Evolutionary conservation across 2,797 vertebrate genomes (phyloP), one percentile per base, ranked within the genome.

Genomic region (Apogon talboti): DNA sequence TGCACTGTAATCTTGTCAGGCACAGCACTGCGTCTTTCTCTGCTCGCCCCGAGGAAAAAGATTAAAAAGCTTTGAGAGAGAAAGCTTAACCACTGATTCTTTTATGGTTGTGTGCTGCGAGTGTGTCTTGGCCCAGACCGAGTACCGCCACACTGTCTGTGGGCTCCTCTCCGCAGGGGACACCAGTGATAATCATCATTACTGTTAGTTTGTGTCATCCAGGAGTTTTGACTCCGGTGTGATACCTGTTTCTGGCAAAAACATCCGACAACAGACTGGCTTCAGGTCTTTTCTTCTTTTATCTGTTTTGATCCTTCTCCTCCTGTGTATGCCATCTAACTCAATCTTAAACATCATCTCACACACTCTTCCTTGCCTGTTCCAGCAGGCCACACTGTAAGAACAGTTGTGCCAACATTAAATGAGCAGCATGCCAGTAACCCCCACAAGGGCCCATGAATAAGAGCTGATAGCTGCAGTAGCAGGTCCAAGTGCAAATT

Each of bases 1-100:
- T 68, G 78, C 70, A 82, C 82, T 76, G 73, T 87, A 87, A 89
- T 87, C 84, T 85, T 77, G 81, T 81, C 78, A 89, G 76, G 78
- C 78, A 74, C 83, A 87, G 81, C 80, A 72, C 72, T 79, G 79
- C 59, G 71, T 86, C 78, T 86, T 88, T 89, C 78, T 82, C 78
- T 73, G 82, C 71, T 84, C 55, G 55, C 73, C 78, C 74, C n/a
- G 43, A 85, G 80, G 76, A 81, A 54, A 76, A 74, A 84, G 78
- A 86, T 85, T 85, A 86, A 82, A 88, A 89, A 82, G 82, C 82
- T 82, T 58, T 81, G 70, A 72, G 78, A 86, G 53, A 33, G 56
- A 82, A 64, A 71, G 85, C 79, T 85, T 79, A 85, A 71, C 76
- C 74, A 74, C 65, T 11, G 72, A 81, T 80, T 88, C 69, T 62